Evolutionary conservation across 2,888 invertebrate genomes (phyloP).

Genomic region (Anticlea derivata): DNA sequence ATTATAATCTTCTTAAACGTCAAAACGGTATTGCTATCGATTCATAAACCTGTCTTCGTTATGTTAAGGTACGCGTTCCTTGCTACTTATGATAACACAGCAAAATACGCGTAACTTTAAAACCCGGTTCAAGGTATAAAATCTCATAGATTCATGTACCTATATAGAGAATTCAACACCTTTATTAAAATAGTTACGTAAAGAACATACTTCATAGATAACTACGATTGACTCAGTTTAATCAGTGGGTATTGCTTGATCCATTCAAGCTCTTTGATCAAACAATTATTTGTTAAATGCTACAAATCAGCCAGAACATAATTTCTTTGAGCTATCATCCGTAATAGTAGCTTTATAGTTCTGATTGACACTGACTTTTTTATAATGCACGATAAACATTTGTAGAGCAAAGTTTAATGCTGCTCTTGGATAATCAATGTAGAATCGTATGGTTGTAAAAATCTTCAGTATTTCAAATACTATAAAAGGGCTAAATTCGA

Average conservation of each 20-base stretch:
- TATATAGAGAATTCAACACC: too few species aligned
- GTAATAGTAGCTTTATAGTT: slow-evolving; percentile 19
- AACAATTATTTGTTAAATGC: slow-evolving; percentile 9
- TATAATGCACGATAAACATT: slow-evolving; percentile 16
- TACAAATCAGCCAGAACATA: slow-evolving; percentile 5
- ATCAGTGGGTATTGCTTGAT: slow-evolving; percentile 1
- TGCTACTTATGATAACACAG: too few species aligned
- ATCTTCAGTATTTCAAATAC: background rate
- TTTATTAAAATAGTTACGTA: too few species aligned
- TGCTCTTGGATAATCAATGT: background rate
- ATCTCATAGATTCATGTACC: too few species aligned
- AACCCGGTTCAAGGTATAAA: too few species aligned
- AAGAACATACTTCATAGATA: too few species aligned
- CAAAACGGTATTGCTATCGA: background rate
- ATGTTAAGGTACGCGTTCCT: too few species aligned
- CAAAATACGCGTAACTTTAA: too few species aligned
- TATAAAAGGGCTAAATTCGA: slow-evolving; percentile 9
- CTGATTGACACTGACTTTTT: slow-evolving; percentile 32
- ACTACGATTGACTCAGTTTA: too few species aligned
- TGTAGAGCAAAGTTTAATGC: background rate
- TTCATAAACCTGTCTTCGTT: too few species aligned
- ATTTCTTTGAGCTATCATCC: slow-evolving; percentile 14
- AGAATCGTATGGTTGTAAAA: slow-evolving; percentile 16
- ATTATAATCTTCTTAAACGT: slow-evolving; percentile 1
- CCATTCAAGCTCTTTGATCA: slow-evolving; percentile 19